Base-by-base conservation (phyloP, 1,140 invertebrate genomes). In the Eciton burchellii region DNA sequence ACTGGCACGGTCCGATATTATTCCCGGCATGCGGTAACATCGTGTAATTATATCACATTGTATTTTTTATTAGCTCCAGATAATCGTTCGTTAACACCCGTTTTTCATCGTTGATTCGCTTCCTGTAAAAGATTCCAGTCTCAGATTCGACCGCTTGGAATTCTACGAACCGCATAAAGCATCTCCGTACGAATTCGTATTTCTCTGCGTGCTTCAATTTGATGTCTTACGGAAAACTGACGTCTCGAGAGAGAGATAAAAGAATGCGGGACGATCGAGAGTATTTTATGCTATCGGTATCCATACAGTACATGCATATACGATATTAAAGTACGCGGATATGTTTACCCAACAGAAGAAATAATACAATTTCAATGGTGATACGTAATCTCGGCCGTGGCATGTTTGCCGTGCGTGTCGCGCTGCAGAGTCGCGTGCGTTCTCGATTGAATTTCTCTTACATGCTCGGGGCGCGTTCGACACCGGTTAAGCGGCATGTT, bases 361-460 rank as follows among this genome's bases (percentile, higher is more conserved):
- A 68, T 47, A 79, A 56, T 12, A 35, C 49, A 68, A 70, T 70
- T 79, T 59, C 26, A 68, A 47, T 21, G 35, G 1, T 70, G 56
- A 79, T 70, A 41, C n/a, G n/a, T 45, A 79, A 70, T 70, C 43
- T 65, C 35, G n/a, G 0, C 43, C n/a, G 8, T 56, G 43, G 56
- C 74, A 47, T 54, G 47, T 21, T 77, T 26, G 35, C 35, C 4
- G 35, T 56, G 74, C 74, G 35, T 79, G 74, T 57, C 63, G 52
- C 56, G 26, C 14, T 21, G 73, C 47, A 66, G 19, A 70, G 41
- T 79, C 35, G 74, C 74, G 52, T 79, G 74, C 35, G 63, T 70
- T 70, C 63, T 56, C 63, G 74, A 79, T 70, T 79, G 63, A 79
- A 79, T 79, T 79, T 79, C 74, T 79, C 74, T 79, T 79, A 79